Evolutionary conservation across 2,797 vertebrate genomes (phyloP), one percentile per base, ranked within the genome.

Genomic region (Hoplostethus atlanticus): DNA sequence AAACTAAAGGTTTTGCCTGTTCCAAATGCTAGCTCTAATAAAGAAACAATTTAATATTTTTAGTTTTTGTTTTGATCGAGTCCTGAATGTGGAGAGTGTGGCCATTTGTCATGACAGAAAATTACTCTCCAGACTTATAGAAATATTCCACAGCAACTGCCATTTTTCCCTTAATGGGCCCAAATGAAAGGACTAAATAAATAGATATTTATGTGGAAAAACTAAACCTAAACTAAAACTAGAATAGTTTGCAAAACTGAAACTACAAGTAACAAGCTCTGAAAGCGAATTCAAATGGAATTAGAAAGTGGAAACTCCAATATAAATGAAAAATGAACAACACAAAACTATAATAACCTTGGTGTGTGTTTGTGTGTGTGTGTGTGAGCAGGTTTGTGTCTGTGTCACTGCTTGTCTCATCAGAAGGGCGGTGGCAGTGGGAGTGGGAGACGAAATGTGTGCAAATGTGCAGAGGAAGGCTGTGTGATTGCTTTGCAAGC

Each of bases 321-420:
- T 13, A 3, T 11, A 16, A 47, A 13, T 1, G n/a, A 40, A 40
- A 46, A 25, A 51, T 12, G 5, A 1, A 25, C 48, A 16, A 62
- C 1, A 13, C 2, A 0, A 21, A 31, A n/a, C 61, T 44, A 25
- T 67, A 73, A 68, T 77, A 71, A 75, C 65, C 76, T 82, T 68
- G 77, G 21, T 34, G 0, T 60, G 21, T 34, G 47, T 59, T 10
- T 73, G 67, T 25, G 5, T 42, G 68, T 4, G 25, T 16, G 4
- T n/a, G 46, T 63, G 57, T 36, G n/a, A 38, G 40, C 56, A 8
- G 21, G 52, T 71, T 7, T 38, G 72, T 51, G 36, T 52, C 10
- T 64, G 47, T 61, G 54, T 30, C 34, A 1, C 56, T 50, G 59
- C 62, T 59, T 55, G 17, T 34, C 11, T 47, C 25, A 52, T 71